Evolutionary conservation across 2,113 vertebrate species (phyloP).

Genomic region (Phoxinus phoxinus): DNA sequence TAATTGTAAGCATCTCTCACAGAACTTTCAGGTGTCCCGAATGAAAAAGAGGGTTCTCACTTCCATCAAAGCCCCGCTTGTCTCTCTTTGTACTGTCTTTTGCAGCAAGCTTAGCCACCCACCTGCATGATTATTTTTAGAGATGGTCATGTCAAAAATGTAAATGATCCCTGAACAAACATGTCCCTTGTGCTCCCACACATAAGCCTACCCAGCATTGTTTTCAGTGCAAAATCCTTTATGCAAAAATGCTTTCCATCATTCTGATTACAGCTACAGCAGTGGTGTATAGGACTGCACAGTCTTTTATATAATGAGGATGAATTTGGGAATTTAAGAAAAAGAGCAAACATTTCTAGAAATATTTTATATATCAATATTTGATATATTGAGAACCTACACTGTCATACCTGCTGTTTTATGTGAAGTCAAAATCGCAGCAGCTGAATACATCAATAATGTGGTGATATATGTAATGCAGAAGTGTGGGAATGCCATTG

Average conservation of each 20-base stretch:
- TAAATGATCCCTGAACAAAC: conserved; percentile 44
- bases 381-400: not conserved
- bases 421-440: not conserved
- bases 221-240: conserved; percentile 37
- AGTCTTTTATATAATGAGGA: conserved; percentile 10
- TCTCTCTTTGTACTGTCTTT: conserved; percentile 20
- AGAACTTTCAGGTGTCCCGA: not conserved
- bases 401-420: not conserved
- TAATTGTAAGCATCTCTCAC: not conserved
- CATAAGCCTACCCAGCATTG: conserved; percentile 45
- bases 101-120: conserved; percentile 40
- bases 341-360: not conserved
- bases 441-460: conserved; percentile 9
- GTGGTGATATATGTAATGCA: not conserved
- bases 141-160: conserved; percentile 42
- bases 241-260: conserved; percentile 49
- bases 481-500: not conserved
- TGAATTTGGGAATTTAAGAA: not conserved
- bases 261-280: conserved; percentile 61
- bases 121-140: conserved; percentile 45
- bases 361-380: conserved; percentile 7
- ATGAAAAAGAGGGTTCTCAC: not conserved
- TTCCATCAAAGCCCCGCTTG: conserved; percentile 9
- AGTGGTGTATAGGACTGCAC: conserved; percentile 37
- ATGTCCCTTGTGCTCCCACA: conserved; percentile 57